Evolutionary conservation across 2,888 invertebrate genomes (phyloP).

Genomic region (Agrochola macilenta): DNA sequence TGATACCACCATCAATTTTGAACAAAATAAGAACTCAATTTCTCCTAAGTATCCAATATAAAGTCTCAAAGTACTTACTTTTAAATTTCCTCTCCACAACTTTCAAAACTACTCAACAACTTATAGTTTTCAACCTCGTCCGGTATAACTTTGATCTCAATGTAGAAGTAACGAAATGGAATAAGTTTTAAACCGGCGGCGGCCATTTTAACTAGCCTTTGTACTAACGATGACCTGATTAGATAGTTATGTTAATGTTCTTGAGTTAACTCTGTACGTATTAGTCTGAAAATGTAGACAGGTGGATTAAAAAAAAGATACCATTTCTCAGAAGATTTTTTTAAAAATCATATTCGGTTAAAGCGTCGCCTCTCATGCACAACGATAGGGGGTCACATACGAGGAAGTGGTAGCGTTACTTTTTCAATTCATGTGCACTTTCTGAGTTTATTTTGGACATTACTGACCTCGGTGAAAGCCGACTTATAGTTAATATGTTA

Average conservation of each 20-base stretch:
- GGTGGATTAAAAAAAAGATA: neutral
- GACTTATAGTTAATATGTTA: no score
- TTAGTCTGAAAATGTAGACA: neutral
- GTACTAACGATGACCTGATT: conserved; percentile 16
- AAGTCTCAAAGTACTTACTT: conserved; percentile 20
- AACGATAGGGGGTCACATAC: no score
- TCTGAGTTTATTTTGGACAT: no score
- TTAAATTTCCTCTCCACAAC: conserved; percentile 23
- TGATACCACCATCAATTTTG: no score
- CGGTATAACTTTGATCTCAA: conserved; percentile 39
- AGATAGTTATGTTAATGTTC: conserved; percentile 36
- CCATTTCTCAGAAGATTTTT: neutral
- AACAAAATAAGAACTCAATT: neutral
- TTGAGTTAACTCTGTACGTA: neutral
- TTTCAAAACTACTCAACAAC: conserved; percentile 42
- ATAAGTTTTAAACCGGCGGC: conserved; percentile 45
- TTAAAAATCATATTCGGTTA: no score
- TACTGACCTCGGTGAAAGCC: no score
- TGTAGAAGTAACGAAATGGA: conserved; percentile 32
- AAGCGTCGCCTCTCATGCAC: no score
- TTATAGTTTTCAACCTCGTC: conserved; percentile 12
- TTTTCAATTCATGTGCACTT: no score
- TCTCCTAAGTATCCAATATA: conserved; percentile 22
- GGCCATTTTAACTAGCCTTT: conserved; percentile 26
- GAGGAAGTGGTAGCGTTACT: no score